phyloP scores from a whole-genome alignment of 2,888 invertebrate genomes.

The Eupelmus urozonus region DNA sequence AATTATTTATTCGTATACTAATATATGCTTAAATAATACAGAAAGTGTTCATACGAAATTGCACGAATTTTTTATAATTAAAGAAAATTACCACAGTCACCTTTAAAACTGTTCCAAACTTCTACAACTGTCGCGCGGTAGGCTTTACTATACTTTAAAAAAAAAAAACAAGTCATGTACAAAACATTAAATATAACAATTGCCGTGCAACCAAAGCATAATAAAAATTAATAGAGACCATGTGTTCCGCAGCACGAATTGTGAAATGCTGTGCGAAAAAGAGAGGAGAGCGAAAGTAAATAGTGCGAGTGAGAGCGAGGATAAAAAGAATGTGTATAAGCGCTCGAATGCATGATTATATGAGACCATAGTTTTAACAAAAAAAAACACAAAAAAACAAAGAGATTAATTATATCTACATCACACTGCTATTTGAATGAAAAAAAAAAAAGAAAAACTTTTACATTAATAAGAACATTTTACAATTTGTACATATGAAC shows the following conservation, averaged over 20 bases:
- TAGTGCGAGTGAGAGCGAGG: conserved; percentile 54
- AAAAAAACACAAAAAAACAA: conserved; percentile 45
- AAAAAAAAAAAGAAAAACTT: conserved; percentile 59
- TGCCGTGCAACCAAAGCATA: conserved; percentile 39
- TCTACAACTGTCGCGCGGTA: conserved; percentile 27
- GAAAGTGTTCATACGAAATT: not conserved
- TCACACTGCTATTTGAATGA: conserved; percentile 60
- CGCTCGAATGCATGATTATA: conserved; percentile 29
- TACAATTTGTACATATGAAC: conserved; percentile 76
- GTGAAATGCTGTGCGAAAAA: conserved; percentile 26
- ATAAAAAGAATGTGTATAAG: conserved; percentile 50
- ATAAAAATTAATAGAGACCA: conserved; percentile 61
- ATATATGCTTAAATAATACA: not conserved
- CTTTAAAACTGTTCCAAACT: conserved; percentile 34
- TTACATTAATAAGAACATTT: conserved; percentile 72
- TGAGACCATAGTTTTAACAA: conserved; percentile 60
- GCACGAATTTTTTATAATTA: not conserved
- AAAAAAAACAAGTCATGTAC: conserved; percentile 51
- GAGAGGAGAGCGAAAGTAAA: conserved; percentile 41
- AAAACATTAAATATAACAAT: conserved; percentile 47
- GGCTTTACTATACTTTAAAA: conserved; percentile 42
- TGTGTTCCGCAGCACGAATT: conserved; percentile 63
- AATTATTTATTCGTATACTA: not conserved
- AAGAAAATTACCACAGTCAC: conserved; percentile 18
- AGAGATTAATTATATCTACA: conserved; percentile 60